These are phyloP conservation scores for Hirundo rustica DNA, from an alignment of 2,797 vertebrate species.

Conservation along the genomic window DNA sequence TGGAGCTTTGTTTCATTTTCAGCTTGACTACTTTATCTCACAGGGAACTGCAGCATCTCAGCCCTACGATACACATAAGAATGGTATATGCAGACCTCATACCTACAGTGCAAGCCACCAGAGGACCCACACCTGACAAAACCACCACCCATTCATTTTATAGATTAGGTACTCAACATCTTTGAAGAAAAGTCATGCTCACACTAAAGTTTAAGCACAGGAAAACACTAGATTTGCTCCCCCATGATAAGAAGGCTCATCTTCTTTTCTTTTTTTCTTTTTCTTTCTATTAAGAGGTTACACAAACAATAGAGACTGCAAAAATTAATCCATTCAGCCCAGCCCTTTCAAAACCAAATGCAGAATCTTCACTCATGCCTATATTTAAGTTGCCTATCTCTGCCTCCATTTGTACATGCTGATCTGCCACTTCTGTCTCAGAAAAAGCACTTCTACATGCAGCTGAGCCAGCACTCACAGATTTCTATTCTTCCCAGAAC, in stretches of 20 bases:
- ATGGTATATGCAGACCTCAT: conserved; percentile 52
- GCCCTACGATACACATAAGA: conserved; percentile 52
- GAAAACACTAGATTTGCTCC: background rate
- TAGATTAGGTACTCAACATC: conserved; percentile 21
- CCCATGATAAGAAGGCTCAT: background rate
- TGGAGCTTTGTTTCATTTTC: conserved; percentile 79
- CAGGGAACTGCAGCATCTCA: conserved; percentile 74
- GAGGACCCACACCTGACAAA: conserved; percentile 47
- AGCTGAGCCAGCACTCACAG: background rate
- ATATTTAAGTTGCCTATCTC: background rate
- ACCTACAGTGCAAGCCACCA: conserved; percentile 62
- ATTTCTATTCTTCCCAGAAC: background rate
- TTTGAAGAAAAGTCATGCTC: background rate
- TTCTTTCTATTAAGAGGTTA: background rate
- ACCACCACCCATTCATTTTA: conserved; percentile 48
- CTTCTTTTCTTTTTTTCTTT: background rate
- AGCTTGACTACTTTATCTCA: conserved; percentile 78
- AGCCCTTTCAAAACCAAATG: background rate
- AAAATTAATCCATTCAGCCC: background rate
- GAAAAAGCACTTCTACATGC: background rate
- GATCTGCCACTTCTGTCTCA: background rate
- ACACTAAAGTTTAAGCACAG: background rate
- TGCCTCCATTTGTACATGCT: fast-evolving
- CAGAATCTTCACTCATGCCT: background rate
- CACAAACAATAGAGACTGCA: background rate